Conservation (phyloP, 53 echinoderm and acorn worm genomes). For the Apostichopus leukothele region DNA sequence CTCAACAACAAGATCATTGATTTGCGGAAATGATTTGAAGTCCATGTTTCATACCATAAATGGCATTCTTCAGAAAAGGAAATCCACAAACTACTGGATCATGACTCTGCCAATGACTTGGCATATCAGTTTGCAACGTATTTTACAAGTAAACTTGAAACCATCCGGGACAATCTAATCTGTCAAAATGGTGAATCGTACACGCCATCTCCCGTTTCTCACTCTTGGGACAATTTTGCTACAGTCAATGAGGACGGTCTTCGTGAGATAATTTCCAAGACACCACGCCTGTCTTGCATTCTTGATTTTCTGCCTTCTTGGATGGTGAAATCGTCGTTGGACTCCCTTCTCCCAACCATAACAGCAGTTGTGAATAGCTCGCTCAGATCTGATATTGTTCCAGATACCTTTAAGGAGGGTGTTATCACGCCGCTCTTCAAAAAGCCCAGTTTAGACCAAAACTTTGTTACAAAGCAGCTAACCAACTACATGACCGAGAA, state of each 20-base stretch:
- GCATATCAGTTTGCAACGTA: slow-evolving; percentile 18
- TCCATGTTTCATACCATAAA: too few relatives aligned
- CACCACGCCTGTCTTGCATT: neutral
- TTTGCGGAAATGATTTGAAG: too few relatives aligned
- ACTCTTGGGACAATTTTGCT: neutral
- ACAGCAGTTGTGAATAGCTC: slow-evolving; percentile 22
- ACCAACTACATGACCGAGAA: slow-evolving; percentile 15
- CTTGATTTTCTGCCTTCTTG: slow-evolving; percentile 48
- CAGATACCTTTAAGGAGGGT: neutral
- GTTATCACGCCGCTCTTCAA: neutral
- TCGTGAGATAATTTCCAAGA: neutral
- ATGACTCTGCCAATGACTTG: too few relatives aligned
- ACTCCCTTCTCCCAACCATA: slow-evolving; percentile 31
- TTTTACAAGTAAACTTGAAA: neutral
- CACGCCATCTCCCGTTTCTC: neutral
- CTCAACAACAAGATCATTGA: too few relatives aligned
- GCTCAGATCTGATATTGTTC: neutral
- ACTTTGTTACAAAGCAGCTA: slow-evolving; percentile 35
- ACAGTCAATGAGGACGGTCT: neutral
- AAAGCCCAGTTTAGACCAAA: neutral
- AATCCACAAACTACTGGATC: too few relatives aligned
- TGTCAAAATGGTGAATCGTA: neutral
- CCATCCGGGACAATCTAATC: neutral
- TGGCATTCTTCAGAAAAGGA: too few relatives aligned
- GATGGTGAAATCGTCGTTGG: slow-evolving; percentile 23